phyloP scores from a whole-genome alignment of 2,888 invertebrate species.

The Epirrhoe tristata region DNA sequence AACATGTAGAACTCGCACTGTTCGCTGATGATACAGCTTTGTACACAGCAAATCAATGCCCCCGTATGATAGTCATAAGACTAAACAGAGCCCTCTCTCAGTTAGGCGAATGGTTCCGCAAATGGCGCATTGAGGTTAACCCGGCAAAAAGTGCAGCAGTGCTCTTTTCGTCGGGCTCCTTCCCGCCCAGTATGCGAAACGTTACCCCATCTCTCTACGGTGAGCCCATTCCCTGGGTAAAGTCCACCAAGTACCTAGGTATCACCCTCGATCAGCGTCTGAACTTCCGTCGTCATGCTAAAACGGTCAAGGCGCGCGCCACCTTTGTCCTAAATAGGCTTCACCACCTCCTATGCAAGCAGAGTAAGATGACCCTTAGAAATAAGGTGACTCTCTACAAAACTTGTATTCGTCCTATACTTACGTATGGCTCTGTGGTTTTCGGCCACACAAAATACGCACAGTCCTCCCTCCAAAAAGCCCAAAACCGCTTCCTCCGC shows the following conservation, averaged over 20 bases:
- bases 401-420: neutral
- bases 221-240: neutral
- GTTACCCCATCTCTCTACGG: neutral
- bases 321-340: neutral
- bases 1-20: slow-evolving; percentile 83
- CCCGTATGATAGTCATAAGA: neutral
- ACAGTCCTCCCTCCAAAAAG: neutral
- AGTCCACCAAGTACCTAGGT: too few species aligned
- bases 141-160: too few species aligned
- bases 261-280: too few species aligned
- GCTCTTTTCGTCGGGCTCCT: too few species aligned
- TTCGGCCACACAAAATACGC: neutral
- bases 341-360: neutral
- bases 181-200: neutral
- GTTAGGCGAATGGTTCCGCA: too few species aligned
- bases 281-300: too few species aligned
- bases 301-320: neutral
- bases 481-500: neutral
- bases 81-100: too few species aligned
- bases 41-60: slow-evolving; percentile 20
- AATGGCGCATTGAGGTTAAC: too few species aligned
- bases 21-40: slow-evolving; percentile 84
- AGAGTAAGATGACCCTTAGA: slow-evolving; percentile 6
- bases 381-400: neutral
- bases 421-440: neutral